Conservation (phyloP, 2,888 invertebrate genomes). For the Drosophila hawaiiensis region DNA sequence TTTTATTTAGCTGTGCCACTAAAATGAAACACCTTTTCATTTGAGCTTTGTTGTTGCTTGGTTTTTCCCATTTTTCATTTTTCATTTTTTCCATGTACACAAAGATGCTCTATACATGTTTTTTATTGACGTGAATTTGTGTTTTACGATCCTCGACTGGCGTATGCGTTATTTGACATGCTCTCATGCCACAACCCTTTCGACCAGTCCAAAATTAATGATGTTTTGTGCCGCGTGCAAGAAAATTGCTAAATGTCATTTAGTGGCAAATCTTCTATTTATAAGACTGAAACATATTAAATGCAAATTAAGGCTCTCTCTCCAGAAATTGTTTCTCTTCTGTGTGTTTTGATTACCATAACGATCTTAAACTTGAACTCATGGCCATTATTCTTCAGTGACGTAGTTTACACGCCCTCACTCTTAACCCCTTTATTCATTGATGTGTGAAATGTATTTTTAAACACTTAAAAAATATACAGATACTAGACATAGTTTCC, state of each 20-base stretch:
- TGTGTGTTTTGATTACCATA: not conserved
- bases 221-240: slow-evolving; percentile 65
- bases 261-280: slow-evolving; percentile 38
- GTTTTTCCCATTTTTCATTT: slow-evolving; percentile 37
- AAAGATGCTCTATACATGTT: slow-evolving; percentile 22
- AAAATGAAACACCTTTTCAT: slow-evolving; percentile 75
- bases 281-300: slow-evolving; percentile 16
- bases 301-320: slow-evolving; percentile 3
- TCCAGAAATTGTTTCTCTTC: not conserved
- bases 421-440: slow-evolving; percentile 9
- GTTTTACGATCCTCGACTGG: slow-evolving; percentile 1
- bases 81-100: slow-evolving; percentile 14
- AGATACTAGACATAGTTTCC: slow-evolving; percentile 22
- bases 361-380: slow-evolving; percentile 76
- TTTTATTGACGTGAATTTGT: slow-evolving; percentile 53
- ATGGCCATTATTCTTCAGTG: slow-evolving; percentile 14
- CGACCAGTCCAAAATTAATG: slow-evolving; percentile 24
- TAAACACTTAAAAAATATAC: slow-evolving; percentile 22
- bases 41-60: slow-evolving; percentile 15
- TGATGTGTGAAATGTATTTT: slow-evolving; percentile 40
- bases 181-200: slow-evolving; percentile 3
- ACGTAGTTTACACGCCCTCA: slow-evolving; percentile 3
- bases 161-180: slow-evolving; percentile 5
- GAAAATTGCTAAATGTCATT: slow-evolving; percentile 54
- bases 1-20: slow-evolving; percentile 53